Conservation (phyloP, 2,797 vertebrate species). For the Coregonus suidteri region DNA sequence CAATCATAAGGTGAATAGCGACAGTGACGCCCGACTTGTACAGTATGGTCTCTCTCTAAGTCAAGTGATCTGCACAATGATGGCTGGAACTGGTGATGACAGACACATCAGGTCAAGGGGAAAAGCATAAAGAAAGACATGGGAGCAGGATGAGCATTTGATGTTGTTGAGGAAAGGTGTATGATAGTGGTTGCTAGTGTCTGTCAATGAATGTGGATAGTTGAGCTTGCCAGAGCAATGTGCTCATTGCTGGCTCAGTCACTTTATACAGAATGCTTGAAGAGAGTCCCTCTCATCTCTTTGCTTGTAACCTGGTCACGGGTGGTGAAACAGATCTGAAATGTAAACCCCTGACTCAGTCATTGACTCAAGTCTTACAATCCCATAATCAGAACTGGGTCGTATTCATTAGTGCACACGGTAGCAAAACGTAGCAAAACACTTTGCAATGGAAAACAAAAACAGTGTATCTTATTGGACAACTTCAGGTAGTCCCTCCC, state of each 20-base stretch:
- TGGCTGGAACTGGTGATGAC: constrained; percentile 27
- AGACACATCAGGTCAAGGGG: constrained; percentile 48
- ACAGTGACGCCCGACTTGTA: constrained; percentile 61
- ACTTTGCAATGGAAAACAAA: not conserved
- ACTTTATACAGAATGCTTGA: not conserved
- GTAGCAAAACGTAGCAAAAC: not conserved
- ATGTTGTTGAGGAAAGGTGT: constrained; percentile 17
- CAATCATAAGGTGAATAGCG: constrained; percentile 59
- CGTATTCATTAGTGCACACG: not conserved
- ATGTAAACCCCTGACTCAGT: too few species aligned
- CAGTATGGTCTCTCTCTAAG: constrained; percentile 56
- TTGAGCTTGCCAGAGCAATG: not conserved
- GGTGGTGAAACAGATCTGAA: not conserved
- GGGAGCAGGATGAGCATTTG: constrained; percentile 47
- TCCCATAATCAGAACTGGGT: too few species aligned
- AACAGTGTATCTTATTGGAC: not conserved
- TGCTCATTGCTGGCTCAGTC: constrained; percentile 8
- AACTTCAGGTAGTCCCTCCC: not conserved
- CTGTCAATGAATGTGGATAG: not conserved
- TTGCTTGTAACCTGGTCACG: not conserved
- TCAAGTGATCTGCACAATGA: constrained; percentile 12
- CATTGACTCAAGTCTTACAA: too few species aligned
- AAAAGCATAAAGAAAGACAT: constrained; percentile 46
- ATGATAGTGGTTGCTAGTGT: not conserved
- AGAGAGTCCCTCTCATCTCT: not conserved